Percentiles rank a stretch among this genome's conserved stretches.
phyloP scores from a whole-genome alignment of 2,888 invertebrate species.

The Hipparchia sbordonii region DNA sequence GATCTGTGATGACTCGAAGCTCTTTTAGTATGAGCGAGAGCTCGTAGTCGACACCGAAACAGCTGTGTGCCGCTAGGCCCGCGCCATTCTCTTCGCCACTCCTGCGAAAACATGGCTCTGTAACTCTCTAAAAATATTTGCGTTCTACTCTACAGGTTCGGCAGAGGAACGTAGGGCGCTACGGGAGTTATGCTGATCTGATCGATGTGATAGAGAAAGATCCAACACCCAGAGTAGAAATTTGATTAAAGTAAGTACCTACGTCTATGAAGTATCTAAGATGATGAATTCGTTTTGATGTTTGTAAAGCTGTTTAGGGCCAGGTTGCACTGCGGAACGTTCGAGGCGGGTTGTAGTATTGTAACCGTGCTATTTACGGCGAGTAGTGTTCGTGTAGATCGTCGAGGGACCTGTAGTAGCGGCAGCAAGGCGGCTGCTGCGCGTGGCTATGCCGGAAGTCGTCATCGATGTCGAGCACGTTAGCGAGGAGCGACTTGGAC shows the following conservation, averaged over 20 bases:
- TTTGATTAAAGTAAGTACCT: conserved; percentile 23
- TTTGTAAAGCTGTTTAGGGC: conserved; percentile 66
- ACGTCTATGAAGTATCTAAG: conserved; percentile 46
- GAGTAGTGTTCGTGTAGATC: conserved; percentile 84
- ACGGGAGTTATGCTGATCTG: conserved; percentile 74
- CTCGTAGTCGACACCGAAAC: conserved; percentile 96
- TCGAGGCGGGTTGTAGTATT: conserved; percentile 78
- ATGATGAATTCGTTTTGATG: conserved; percentile 47
- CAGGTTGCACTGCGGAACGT: conserved; percentile 76
- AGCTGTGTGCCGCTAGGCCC: conserved; percentile 91
- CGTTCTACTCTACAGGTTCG: conserved; percentile 74
- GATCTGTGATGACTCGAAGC: conserved; percentile 95
- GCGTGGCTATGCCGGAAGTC: conserved; percentile 93
- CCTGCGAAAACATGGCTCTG: conserved; percentile 63
- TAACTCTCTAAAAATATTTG: conserved; percentile 50
- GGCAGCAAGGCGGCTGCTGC: conserved; percentile 88
- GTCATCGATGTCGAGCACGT: conserved; percentile 98
- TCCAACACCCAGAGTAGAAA: conserved; percentile 62
- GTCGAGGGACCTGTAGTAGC: conserved; percentile 89
- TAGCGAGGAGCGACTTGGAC: conserved; percentile 97
- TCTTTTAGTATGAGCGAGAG: conserved; percentile 97
- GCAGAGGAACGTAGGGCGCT: conserved; percentile 76
- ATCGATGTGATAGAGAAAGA: conserved; percentile 54
- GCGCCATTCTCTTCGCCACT: conserved; percentile 86
- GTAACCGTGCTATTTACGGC: conserved; percentile 82